Percentiles rank a stretch among this genome's conserved stretches.
Evolutionary conservation across 2,113 vertebrate genomes (phyloP).

Genomic region (Heterochromis multidens): DNA sequence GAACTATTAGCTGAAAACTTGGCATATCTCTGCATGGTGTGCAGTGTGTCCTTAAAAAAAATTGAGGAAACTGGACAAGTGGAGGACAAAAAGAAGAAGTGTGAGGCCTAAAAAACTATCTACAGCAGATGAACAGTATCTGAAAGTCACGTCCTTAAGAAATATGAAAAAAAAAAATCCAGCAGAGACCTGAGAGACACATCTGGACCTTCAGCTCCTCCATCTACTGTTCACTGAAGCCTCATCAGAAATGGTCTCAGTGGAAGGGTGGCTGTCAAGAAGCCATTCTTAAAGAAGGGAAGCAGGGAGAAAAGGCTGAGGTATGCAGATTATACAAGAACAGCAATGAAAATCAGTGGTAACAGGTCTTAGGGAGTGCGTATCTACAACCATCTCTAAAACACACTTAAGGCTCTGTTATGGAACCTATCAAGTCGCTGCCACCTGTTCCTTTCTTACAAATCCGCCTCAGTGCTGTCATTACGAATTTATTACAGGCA

Average conservation of each 20-base stretch:
- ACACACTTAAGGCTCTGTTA: background rate
- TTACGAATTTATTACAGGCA: slow-evolving; percentile 43
- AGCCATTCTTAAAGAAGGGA: background rate
- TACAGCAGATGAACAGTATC: background rate
- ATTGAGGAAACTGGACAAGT: background rate
- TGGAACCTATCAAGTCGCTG: background rate
- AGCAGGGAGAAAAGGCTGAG: background rate
- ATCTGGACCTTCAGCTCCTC: background rate
- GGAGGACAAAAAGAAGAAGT: background rate
- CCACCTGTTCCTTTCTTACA: background rate
- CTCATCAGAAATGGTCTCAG: background rate
- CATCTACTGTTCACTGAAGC: background rate
- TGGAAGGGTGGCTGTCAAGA: background rate
- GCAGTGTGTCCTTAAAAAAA: background rate
- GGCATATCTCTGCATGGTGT: rapidly evolving
- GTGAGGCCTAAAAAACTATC: background rate
- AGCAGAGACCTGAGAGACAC: background rate
- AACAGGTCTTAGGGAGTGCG: background rate
- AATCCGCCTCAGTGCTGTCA: background rate
- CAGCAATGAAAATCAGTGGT: background rate
- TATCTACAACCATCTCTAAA: background rate
- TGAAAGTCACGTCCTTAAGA: background rate
- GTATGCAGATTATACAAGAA: background rate
- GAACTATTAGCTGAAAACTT: background rate
- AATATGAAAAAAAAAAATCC: background rate